Evolutionary conservation across 2,113 vertebrate species (phyloP), one percentile per base, ranked within the genome.

Genomic region (Miniopterus natalensis): DNA sequence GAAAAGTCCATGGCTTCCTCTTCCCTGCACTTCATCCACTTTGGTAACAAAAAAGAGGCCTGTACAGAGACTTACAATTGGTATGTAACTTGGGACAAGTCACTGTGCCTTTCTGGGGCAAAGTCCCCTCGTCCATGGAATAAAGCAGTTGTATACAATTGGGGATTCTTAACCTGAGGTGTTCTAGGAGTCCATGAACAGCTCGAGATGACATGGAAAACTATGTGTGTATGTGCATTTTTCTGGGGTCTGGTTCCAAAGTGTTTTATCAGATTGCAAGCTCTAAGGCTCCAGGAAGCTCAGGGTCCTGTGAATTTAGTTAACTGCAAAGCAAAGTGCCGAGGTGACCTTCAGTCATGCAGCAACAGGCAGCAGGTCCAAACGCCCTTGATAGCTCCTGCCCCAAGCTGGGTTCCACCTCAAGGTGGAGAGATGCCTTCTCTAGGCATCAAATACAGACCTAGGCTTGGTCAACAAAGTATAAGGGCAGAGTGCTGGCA

Each of bases 221-320:
- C 23, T 65, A 6, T 31, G 31, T 66, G 40, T 13, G 3, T 84
- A 5, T 55, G 63, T 55, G 13, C 53, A 75, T 89, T 77, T 91
- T 97, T 95, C 73, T 95, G 27, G 53, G 47, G 36, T 89, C 57
- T 40, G 14, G 20, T 92, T 93, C 79, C 96, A 95, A 92, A 90
- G 71, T 11, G 49, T 49, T 42, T 36, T 36, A 88, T 79, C 55
- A 86, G 13, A 91, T 89, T 91, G 88, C 70, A 92, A 92, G 29
- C 36, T 84, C 27, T 15, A 68, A 42, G 6, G 14, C 63, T 95
- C 65, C 71, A 88, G 88, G 70, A 96, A 88, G 78, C n/a, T 23
- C 36, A 78, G 70, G 29, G 73, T 36, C 45, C 23, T 27, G 25
- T 42, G 36, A 42, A 36, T 90, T 84, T 21, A 78, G 51, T 92